phyloP scores from a whole-genome alignment of 2,888 invertebrate species.

The Watsonalla cultraria region DNA sequence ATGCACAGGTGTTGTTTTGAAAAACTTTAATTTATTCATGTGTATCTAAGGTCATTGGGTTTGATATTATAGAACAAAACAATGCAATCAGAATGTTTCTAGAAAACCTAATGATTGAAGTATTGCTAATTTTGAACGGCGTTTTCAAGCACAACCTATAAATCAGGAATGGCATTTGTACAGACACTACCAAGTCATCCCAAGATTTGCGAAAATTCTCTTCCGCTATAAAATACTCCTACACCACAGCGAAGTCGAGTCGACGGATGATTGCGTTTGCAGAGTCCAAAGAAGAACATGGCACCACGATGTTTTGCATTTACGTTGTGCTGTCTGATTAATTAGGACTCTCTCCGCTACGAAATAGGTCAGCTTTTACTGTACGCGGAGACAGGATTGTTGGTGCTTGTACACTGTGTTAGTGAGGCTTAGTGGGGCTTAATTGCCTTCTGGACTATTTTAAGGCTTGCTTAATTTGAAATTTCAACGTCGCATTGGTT shows the following conservation, averaged over 20 bases:
- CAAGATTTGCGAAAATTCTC: no score
- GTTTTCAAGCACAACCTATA: no score
- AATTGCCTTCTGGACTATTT: neutral
- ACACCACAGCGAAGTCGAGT: conserved; percentile 1
- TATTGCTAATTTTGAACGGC: no score
- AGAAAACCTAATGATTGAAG: no score
- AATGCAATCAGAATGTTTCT: no score
- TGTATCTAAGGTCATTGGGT: no score
- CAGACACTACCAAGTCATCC: no score
- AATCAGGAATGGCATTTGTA: no score
- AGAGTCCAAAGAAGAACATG: conserved; percentile 47
- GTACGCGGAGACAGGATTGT: neutral
- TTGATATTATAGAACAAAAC: no score
- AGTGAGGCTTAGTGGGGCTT: neutral
- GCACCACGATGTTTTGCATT: conserved; percentile 36
- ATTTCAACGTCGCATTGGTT: neutral
- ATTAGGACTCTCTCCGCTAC: conserved; percentile 9
- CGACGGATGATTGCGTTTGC: conserved; percentile 51
- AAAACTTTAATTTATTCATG: no score
- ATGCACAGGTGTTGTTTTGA: no score
- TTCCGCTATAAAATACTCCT: no score
- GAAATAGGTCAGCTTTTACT: conserved; percentile 1
- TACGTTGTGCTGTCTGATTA: conserved; percentile 26
- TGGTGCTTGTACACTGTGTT: neutral
- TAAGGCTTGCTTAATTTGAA: neutral